Evolutionary conservation across 2,113 vertebrate genomes (phyloP).

Genomic region (Chrysochloris asiatica): DNA sequence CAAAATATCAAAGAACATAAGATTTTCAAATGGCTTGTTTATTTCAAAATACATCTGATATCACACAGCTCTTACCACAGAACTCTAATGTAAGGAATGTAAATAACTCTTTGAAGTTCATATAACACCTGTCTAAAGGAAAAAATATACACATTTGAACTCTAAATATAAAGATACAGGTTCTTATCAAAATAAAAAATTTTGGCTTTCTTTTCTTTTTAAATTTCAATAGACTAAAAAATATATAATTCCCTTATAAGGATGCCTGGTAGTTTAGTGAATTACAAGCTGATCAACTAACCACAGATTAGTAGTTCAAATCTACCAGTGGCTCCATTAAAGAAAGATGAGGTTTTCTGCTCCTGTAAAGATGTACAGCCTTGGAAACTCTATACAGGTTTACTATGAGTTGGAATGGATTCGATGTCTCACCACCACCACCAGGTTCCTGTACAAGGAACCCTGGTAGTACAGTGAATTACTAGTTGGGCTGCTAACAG

Average conservation of each 20-base stretch:
- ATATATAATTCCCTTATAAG: not conserved
- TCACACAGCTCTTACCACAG: not conserved
- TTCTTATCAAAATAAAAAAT: slow-evolving; percentile 29
- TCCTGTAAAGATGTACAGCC: no score
- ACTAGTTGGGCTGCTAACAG: no score
- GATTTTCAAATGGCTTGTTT: slow-evolving; percentile 24
- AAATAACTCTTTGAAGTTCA: slow-evolving; percentile 29
- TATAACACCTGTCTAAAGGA: not conserved
- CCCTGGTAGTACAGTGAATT: no score
- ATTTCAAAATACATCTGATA: slow-evolving; percentile 23
- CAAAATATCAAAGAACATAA: slow-evolving; percentile 52
- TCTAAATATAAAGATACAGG: slow-evolving; percentile 12
- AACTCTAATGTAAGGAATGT: slow-evolving; percentile 15
- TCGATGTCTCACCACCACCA: no score
- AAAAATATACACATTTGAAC: slow-evolving; percentile 15
- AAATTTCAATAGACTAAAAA: slow-evolving; percentile 12
- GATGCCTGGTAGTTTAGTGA: no score
- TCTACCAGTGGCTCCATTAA: no score
- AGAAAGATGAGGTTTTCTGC: no score
- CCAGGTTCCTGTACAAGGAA: no score
- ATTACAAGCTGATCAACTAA: no score
- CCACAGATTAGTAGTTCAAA: no score
- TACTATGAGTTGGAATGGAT: no score
- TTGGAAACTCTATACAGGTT: no score
- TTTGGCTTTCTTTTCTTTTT: not conserved